Evolutionary conservation across 92 coral and sea anemone species (phyloP), one percentile per base, ranked within the genome.

Genomic region (Porites divaricata): DNA sequence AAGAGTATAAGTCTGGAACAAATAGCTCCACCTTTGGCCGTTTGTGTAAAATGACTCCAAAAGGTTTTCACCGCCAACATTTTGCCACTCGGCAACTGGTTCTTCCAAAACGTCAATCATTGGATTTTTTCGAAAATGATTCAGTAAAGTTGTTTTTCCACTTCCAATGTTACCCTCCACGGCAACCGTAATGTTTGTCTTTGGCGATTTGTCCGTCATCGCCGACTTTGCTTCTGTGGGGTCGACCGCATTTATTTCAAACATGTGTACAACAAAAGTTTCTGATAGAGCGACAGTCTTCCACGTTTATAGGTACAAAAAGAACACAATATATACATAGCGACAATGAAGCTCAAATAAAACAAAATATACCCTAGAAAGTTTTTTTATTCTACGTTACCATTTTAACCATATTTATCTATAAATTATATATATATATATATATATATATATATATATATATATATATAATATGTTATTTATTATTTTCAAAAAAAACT

Each of bases 121-220:
- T 10, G 98, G 91, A 66, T 96, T 86, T 78, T 94, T 87, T 65
- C 89, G 89, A 71, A 96, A 96, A 82, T 86, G 93, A 49, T 92
- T 95, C 6, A 96, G 86, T 66, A 96, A 86, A 12, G 99, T 96
- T 17, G 99, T 94, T 77, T 96, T 96, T 6, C 99, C 99, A 87
- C 99, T 96, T 28, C 99, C 99, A 74, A 96, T 96, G 75, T 96
- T 96, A 1, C 99, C 99, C 85, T 96, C 99, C 8, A 96, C 91
- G 11, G 99, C 95, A 67, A 96, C 85, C 85, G 85, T 80, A 17
- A 80, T 56, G 35, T 80, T 80, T 21, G 8, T 20, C 45, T 68
- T 70, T 26, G 28, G 76, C 8, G 53, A 14, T 68, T 57, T 63
- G 25, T 15, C 57, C 14, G 56, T 67, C 81, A 77, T n/a, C 12